Evolutionary conservation across 2,888 invertebrate species (phyloP).

Genomic region (Parnassius mnemosyne): DNA sequence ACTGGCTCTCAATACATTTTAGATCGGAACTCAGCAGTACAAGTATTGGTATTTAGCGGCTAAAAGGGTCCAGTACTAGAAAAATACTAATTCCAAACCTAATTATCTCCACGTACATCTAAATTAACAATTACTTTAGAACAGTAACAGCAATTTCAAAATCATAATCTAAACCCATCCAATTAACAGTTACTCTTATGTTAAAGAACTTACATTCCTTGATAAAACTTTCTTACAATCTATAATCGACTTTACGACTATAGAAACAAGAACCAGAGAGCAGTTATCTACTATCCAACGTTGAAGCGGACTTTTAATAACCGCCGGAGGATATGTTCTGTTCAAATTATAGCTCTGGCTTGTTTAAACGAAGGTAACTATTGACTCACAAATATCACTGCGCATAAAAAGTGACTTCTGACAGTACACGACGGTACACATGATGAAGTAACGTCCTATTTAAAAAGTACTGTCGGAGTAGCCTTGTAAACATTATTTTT

Average conservation of each 20-base stretch:
- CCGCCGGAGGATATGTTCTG: constrained; percentile 14
- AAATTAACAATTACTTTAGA: background rate
- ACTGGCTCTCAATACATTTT: too few species aligned
- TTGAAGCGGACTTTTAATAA: constrained; percentile 1
- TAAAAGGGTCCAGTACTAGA: too few species aligned
- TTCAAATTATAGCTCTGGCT: constrained; percentile 5
- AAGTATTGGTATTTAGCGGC: too few species aligned
- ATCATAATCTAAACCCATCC: constrained; percentile 3
- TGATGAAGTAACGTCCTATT: constrained; percentile 5
- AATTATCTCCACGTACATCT: too few species aligned
- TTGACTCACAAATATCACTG: constrained; percentile 5
- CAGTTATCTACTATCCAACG: background rate
- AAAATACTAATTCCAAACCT: too few species aligned
- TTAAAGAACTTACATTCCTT: background rate
- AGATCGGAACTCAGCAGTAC: too few species aligned
- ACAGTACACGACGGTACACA: background rate
- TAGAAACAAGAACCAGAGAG: background rate
- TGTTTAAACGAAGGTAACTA: constrained; percentile 2
- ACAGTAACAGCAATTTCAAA: background rate
- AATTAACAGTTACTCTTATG: constrained; percentile 10
- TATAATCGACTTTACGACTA: background rate
- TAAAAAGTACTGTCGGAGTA: background rate
- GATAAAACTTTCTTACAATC: background rate
- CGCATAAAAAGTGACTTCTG: constrained; percentile 6
- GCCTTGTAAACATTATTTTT: too few species aligned